Conservation (phyloP, 2,113 vertebrate species). For the Eudyptes chrysolophus region DNA sequence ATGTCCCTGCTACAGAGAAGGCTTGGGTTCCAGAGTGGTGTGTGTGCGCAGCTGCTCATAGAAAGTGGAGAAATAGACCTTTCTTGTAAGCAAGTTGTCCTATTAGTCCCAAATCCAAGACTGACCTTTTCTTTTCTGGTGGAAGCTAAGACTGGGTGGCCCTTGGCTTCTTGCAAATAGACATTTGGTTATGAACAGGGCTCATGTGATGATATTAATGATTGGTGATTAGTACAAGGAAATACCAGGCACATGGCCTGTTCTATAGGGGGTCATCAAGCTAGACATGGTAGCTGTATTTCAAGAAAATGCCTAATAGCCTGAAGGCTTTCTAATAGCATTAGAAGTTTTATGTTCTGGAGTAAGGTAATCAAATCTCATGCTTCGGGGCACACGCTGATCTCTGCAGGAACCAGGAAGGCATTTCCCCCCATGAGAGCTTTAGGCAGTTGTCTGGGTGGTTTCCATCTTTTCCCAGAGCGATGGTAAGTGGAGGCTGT, state of each 20-base stretch:
- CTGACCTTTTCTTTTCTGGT: neutral
- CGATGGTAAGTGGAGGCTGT: neutral
- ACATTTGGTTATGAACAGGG: neutral
- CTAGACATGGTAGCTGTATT: neutral
- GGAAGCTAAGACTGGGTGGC: neutral
- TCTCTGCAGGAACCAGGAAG: constrained; percentile 36
- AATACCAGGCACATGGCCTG: constrained; percentile 19
- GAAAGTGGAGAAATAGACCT: neutral
- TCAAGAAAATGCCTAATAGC: constrained; percentile 19
- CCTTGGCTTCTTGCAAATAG: neutral
- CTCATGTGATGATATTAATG: neutral
- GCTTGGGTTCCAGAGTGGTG: neutral
- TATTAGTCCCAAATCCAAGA: neutral
- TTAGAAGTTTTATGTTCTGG: constrained; percentile 29
- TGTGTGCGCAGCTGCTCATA: neutral
- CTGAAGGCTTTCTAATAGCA: constrained; percentile 15
- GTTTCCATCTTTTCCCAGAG: neutral
- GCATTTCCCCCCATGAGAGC: neutral
- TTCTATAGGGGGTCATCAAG: neutral
- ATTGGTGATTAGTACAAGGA: constrained; percentile 5
- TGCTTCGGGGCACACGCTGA: neutral
- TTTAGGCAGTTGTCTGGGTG: neutral
- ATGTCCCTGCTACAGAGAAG: neutral
- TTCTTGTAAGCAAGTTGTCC: neutral
- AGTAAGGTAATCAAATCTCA: constrained; percentile 34